Base-by-base conservation (phyloP, 2,113 vertebrate species). In the Cryptotis parvus region DNA sequence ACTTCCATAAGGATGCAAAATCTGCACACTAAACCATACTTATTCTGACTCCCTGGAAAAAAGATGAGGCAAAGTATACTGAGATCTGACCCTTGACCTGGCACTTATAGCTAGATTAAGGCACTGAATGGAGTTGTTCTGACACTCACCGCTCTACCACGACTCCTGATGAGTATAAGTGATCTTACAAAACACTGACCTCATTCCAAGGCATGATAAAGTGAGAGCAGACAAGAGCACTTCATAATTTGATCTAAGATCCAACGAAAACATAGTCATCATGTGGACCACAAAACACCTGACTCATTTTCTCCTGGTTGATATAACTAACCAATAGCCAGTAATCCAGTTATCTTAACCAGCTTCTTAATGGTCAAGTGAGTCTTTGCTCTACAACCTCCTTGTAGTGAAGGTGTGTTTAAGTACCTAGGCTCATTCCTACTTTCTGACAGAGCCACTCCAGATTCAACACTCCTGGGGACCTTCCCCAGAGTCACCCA, bases 191-290 rank as follows among this genome's bases (percentile, higher is more conserved):
- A 89, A 43, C 6, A 22, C 8, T 55, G 24, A 58, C 29, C 43
- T 65, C 58, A 9, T 72, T 83, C 16, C 52, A 16, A 78, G 29
- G 12, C 37, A 37, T 35, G 22, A 72, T 18, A 76, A 92, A 29
- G 6, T 58, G 6, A 90, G 31, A 58, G 9, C 39, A 69, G 81
- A 49, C 31, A 70, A 65, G 41, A 65, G 29, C 33, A 74, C 1
- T 18, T 93, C 70, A 41, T 68, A 77, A 73, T 87, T 72, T 84
- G 49, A 39, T 31, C 31, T 63, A 89, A 81, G 1, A 49, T 78
- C 22, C 45, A 18, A 63, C 20, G 75, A 85, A 95, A 86, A 43
- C 52, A 37, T 3, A 1, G 22, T 58, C 79, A 45, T 52, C 33
- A 16, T 52, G 11, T 2, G 33, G 63, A 27, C n/a, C 10, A 75